Evolutionary conservation across 64 coral and sea anemone species (phyloP).

Genomic region (Pocillopora verrucosa): DNA sequence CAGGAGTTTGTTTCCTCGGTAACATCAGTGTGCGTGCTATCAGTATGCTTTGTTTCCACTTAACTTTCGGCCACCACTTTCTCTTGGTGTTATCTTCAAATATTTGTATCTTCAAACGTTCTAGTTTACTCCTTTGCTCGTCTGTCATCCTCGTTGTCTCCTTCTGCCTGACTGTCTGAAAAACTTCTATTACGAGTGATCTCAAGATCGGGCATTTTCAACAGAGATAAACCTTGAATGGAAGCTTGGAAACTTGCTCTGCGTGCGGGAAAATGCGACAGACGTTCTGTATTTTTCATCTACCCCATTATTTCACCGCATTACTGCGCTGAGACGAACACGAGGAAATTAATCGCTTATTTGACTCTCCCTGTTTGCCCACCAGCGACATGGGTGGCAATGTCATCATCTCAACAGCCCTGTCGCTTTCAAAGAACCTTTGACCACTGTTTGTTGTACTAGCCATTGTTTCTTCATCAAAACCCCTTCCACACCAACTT

Average conservation of each 20-base stretch:
- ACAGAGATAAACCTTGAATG: background rate
- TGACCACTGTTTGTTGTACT: background rate
- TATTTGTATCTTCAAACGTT: constrained; percentile 24
- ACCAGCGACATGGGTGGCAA: background rate
- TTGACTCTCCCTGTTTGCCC: background rate
- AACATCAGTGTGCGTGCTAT: background rate
- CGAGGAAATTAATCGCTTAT: background rate
- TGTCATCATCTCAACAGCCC: background rate
- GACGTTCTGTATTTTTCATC: background rate
- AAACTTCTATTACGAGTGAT: background rate
- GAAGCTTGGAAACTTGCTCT: background rate
- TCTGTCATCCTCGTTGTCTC: background rate
- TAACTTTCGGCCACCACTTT: background rate
- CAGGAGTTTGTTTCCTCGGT: constrained; percentile 1
- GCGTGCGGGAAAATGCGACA: background rate
- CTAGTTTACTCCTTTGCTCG: constrained; percentile 15
- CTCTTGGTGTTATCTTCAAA: background rate
- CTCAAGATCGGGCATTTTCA: background rate
- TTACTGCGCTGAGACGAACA: background rate
- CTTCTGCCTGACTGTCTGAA: constrained; percentile 24
- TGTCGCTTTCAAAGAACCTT: background rate
- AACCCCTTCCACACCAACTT: background rate
- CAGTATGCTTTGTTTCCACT: background rate
- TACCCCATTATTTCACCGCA: background rate
- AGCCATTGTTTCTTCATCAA: background rate